Percentiles rank a stretch among this genome's conserved stretches.
phyloP scores from a whole-genome alignment of 2,113 vertebrate genomes.

The Nothocercus nigrocapillus region DNA sequence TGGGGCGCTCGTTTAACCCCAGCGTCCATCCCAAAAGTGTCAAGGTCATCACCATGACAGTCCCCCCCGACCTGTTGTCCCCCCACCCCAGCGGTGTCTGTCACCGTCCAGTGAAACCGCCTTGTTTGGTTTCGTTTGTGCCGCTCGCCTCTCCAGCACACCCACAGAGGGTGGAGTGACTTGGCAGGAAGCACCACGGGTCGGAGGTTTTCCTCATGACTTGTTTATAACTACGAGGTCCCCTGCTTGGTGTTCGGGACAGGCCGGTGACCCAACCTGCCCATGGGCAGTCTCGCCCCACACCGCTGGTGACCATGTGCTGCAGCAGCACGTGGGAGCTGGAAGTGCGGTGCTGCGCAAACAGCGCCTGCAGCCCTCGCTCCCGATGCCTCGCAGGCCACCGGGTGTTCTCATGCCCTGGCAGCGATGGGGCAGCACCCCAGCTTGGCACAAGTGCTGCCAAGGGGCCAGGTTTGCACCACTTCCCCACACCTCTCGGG shows the following conservation, averaged over 20 bases:
- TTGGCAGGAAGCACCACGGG: fast-evolving
- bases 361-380: neutral
- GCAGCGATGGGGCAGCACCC: neutral
- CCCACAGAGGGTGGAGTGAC: neutral
- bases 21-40: neutral
- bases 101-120: fast-evolving
- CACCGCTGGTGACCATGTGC: fast-evolving
- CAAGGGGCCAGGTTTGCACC: fast-evolving
- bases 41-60: neutral
- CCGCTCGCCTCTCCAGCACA: neutral
- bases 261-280: neutral
- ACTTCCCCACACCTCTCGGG: neutral
- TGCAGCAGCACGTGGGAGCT: fast-evolving
- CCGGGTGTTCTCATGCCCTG: fast-evolving
- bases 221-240: fast-evolving
- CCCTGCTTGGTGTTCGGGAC: fast-evolving
- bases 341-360: neutral
- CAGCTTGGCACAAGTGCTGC: fast-evolving
- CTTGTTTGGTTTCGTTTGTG: neutral
- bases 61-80: fast-evolving
- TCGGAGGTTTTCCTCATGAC: neutral
- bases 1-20: neutral
- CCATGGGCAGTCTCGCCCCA: fast-evolving
- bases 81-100: fast-evolving
- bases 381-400: fast-evolving